phyloP scores from a whole-genome alignment of 2,797 vertebrate genomes.

The Bradypus variegatus region DNA sequence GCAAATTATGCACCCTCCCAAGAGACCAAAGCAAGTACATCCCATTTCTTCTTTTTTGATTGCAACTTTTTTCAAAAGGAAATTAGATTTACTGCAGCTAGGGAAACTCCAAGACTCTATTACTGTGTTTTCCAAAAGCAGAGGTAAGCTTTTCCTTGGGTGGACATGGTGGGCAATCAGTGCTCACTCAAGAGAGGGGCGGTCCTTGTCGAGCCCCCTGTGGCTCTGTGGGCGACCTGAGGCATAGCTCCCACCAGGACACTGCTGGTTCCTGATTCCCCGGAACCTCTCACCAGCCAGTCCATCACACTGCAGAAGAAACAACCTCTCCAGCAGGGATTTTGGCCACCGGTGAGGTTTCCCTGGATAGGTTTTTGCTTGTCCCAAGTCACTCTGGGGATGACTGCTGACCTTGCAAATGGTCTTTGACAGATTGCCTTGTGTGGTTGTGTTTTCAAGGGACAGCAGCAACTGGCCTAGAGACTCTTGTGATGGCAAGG shows the following conservation, averaged over 20 bases:
- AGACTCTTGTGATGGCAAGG: neutral
- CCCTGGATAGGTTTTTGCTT: neutral
- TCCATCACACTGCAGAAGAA: neutral
- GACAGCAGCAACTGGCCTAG: no score
- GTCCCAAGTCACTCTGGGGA: neutral
- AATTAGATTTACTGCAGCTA: neutral
- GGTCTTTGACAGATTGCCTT: neutral
- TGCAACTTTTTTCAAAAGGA: neutral
- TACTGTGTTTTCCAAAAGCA: neutral
- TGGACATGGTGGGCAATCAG: accelerated
- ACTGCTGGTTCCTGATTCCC: neutral
- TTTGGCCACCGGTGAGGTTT: neutral
- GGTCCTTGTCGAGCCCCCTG: neutral
- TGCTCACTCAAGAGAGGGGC: neutral
- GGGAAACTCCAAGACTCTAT: neutral
- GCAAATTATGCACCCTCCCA: neutral
- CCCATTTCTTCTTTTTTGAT: neutral
- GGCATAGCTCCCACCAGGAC: no score
- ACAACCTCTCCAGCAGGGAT: no score
- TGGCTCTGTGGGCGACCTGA: neutral
- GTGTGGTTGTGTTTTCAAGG: neutral
- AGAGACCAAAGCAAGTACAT: neutral
- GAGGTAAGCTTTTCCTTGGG: neutral
- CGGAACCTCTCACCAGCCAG: neutral
- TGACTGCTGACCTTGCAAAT: neutral